These are phyloP conservation scores for Sebastes cheni DNA, from an alignment of 2,797 vertebrate species.

Conservation along the genomic window DNA sequence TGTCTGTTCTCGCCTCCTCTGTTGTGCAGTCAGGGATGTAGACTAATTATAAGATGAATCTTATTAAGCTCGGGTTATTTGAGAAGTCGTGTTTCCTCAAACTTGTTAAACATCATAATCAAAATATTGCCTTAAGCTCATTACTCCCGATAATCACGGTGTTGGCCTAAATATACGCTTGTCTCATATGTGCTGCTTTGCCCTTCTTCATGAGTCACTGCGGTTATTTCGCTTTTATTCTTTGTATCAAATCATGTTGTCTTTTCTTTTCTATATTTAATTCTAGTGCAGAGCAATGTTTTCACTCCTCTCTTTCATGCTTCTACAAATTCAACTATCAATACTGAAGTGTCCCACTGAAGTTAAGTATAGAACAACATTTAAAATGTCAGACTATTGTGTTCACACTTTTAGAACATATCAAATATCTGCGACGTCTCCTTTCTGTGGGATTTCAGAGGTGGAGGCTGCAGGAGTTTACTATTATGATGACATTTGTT, in stretches of 20 bases:
- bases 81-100: constrained; percentile 29
- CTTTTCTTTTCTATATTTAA: not conserved
- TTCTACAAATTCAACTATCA: not conserved
- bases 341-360: not conserved
- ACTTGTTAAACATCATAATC: constrained; percentile 41
- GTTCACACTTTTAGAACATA: constrained; percentile 5
- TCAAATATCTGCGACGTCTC: constrained; percentile 18
- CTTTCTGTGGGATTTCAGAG: constrained; percentile 19
- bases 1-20: constrained; percentile 14
- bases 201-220: constrained; percentile 19
- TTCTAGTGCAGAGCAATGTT: not conserved
- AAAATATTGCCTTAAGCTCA: constrained; percentile 49
- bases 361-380: constrained; percentile 16
- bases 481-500: constrained; percentile 73
- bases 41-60: constrained; percentile 48
- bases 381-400: constrained; percentile 43
- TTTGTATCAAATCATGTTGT: not conserved
- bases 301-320: not conserved
- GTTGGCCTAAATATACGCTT: constrained; percentile 12
- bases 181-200: not conserved
- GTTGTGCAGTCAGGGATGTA: constrained; percentile 32
- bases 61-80: constrained; percentile 35
- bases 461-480: constrained; percentile 38
- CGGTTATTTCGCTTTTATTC: not conserved
- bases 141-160: constrained; percentile 30